These are phyloP conservation scores for Hydropsyche betteni DNA, from an alignment of 2,888 invertebrate genomes.

Conservation along the genomic window DNA sequence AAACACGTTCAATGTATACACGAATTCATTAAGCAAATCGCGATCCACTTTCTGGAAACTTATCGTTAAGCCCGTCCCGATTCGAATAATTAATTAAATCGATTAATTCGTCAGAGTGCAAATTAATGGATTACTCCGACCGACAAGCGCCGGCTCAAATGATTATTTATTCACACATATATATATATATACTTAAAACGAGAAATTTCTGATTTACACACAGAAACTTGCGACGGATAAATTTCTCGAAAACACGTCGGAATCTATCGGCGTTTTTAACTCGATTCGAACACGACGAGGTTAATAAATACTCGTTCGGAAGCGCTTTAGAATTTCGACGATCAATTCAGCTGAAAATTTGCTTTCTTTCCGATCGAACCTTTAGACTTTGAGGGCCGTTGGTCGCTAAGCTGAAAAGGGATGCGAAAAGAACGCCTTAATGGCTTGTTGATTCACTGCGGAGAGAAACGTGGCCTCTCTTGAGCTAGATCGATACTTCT, in stretches of 20 bases:
- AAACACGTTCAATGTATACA: not conserved
- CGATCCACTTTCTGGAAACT: too few species aligned
- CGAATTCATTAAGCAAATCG: slow-evolving; percentile 2
- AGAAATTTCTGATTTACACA: not conserved
- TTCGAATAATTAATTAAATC: slow-evolving; percentile 16
- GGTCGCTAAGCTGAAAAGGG: not conserved
- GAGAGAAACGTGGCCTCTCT: not conserved
- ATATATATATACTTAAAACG: not conserved
- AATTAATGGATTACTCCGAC: slow-evolving; percentile 15
- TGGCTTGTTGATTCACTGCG: slow-evolving; percentile 28
- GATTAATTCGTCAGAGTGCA: slow-evolving; percentile 16
- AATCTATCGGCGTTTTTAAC: too few species aligned
- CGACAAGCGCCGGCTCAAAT: slow-evolving; percentile 9
- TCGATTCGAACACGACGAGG: too few species aligned
- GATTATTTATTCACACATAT: slow-evolving; percentile 13
- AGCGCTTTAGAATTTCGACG: too few species aligned
- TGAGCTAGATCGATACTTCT: slow-evolving; percentile 18
- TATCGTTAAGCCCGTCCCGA: slow-evolving; percentile 12
- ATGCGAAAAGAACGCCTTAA: slow-evolving; percentile 7
- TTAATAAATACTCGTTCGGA: too few species aligned
- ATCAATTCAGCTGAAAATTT: too few species aligned
- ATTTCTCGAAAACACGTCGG: too few species aligned
- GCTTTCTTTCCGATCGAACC: too few species aligned
- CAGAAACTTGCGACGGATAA: too few species aligned
- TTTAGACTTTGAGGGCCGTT: slow-evolving; percentile 3